These are phyloP conservation scores for Anthoptus insignis DNA, from an alignment of 2,888 invertebrate species.

Conservation along the genomic window DNA sequence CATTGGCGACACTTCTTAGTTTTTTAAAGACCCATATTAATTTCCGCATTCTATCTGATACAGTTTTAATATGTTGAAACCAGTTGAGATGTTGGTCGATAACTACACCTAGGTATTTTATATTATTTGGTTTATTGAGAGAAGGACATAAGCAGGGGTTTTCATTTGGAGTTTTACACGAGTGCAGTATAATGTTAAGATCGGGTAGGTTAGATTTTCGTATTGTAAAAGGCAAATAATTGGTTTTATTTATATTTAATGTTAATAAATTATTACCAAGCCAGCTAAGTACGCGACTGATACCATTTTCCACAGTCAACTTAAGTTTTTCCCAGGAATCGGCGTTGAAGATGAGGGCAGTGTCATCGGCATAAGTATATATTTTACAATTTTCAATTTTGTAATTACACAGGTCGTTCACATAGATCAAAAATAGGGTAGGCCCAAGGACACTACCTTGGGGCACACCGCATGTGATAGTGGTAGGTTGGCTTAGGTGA, in stretches of 20 bases:
- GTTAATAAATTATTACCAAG: slow-evolving; percentile 22
- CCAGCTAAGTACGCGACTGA: slow-evolving; percentile 1
- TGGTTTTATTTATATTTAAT: slow-evolving; percentile 20
- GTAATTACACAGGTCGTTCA: background rate
- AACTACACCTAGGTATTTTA: background rate
- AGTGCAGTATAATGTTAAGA: too few species aligned
- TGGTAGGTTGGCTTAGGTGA: background rate
- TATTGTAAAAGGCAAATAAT: slow-evolving; percentile 1
- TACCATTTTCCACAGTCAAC: background rate
- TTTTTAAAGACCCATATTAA: slow-evolving; percentile 12
- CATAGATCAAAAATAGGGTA: slow-evolving; percentile 16
- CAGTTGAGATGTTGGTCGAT: background rate
- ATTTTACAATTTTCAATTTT: slow-evolving; percentile 19
- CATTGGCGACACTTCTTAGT: background rate
- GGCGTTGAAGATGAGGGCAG: slow-evolving; percentile 25
- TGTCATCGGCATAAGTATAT: slow-evolving; percentile 26
- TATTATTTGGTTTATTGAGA: background rate
- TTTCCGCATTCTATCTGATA: background rate
- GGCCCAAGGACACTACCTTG: slow-evolving; percentile 28
- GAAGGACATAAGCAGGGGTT: too few species aligned
- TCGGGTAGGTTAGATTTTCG: background rate
- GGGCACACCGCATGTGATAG: slow-evolving; percentile 11
- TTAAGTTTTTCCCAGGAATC: slow-evolving; percentile 17
- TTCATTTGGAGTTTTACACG: too few species aligned
- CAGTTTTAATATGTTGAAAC: background rate